Conservation (phyloP, 92 coral and sea anemone species). For the Isaurus tuberculatus region DNA sequence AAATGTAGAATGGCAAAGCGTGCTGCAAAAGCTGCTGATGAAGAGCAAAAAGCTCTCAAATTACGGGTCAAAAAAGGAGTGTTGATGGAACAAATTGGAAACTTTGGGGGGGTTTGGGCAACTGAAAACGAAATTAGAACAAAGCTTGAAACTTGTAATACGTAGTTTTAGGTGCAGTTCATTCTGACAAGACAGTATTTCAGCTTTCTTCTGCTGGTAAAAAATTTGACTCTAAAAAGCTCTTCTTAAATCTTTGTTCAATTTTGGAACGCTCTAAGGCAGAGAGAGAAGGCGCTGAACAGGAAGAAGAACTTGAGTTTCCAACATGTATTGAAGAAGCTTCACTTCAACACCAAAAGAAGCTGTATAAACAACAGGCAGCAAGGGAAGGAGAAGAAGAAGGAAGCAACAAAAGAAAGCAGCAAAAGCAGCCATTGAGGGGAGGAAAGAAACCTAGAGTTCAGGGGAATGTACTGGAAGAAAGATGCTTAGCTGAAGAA, state of each 20-base stretch:
- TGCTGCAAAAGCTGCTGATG: background rate
- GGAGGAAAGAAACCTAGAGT: constrained; percentile 20
- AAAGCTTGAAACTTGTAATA: background rate
- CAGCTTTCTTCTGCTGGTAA: constrained; percentile 33
- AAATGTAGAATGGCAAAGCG: constrained; percentile 2
- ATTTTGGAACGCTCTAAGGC: background rate
- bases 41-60: background rate
- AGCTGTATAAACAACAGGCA: constrained; percentile 10
- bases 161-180: constrained; percentile 27
- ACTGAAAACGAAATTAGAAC: constrained; percentile 23
- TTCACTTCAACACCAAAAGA: constrained; percentile 15
- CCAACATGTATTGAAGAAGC: background rate
- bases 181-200: constrained; percentile 35
- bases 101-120: constrained; percentile 10
- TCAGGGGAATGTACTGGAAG: background rate
- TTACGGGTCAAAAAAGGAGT: background rate
- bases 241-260: constrained; percentile 12
- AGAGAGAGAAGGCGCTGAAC: constrained; percentile 7
- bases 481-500: constrained; percentile 8
- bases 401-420: constrained; percentile 20
- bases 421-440: constrained; percentile 12
- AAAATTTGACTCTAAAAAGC: constrained; percentile 11
- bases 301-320: background rate
- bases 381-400: constrained; percentile 5
- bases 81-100: constrained; percentile 20